Percentiles rank a stretch among this genome's conserved stretches.
Evolutionary conservation across 2,888 invertebrate genomes (phyloP).

Genomic region (Syrphus vitripennis): DNA sequence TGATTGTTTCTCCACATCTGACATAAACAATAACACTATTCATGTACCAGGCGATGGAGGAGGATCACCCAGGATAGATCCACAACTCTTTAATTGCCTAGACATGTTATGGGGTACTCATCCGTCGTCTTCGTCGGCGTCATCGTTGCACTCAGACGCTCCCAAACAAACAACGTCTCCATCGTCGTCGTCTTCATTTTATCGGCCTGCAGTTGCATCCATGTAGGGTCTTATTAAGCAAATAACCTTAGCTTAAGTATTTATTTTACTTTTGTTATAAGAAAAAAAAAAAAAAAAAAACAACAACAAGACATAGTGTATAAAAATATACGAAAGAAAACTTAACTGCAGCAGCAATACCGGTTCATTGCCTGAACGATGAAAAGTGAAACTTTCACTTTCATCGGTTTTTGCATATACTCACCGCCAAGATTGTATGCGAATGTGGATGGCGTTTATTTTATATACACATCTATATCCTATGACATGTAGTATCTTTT

Average conservation of each 20-base stretch:
- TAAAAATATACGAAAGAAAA: conserved; percentile 58
- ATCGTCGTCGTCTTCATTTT: conserved; percentile 53
- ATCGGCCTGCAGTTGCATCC: conserved; percentile 61
- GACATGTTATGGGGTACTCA: conserved; percentile 62
- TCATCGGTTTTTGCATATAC: conserved; percentile 66
- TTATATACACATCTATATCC: not conserved
- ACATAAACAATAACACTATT: conserved; percentile 65
- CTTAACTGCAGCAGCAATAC: conserved; percentile 49
- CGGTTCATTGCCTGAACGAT: conserved; percentile 35
- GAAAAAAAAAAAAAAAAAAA: conserved; percentile 72
- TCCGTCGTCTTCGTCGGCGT: not conserved
- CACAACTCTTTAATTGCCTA: conserved; percentile 63
- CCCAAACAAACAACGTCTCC: conserved; percentile 20
- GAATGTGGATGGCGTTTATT: conserved; percentile 40
- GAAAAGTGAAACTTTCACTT: conserved; percentile 69
- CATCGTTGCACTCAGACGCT: conserved; percentile 3
- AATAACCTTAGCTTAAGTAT: conserved; percentile 57
- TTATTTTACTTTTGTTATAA: conserved; percentile 74
- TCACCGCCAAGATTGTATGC: conserved; percentile 14
- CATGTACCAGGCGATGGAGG: conserved; percentile 48
- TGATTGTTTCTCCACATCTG: conserved; percentile 58
- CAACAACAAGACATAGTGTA: not conserved
- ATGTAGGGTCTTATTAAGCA: conserved; percentile 55
- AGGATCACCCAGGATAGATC: conserved; percentile 62
- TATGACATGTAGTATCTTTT: conserved; percentile 36